Evolutionary conservation across 1,140 invertebrate species (phyloP), one percentile per base, ranked within the genome.

Genomic region (Drosophila virilis): DNA sequence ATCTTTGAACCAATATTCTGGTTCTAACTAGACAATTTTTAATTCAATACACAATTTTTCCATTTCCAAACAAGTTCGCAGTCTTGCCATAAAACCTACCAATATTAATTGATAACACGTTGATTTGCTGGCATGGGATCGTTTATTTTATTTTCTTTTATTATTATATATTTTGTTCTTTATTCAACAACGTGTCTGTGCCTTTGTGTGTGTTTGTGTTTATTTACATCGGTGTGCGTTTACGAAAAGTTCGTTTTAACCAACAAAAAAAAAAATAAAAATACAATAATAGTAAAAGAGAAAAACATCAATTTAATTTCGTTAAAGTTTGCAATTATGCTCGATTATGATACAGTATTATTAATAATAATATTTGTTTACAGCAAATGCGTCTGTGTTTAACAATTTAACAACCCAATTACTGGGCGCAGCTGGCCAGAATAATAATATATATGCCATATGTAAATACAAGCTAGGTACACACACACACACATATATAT

Each of bases 141-240:
- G 48, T 35, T 35, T 61, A 6, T 12, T 73, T 40, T 38, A 38
- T 8, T 48, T 40, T 38, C 12, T 8, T 48, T 48, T 32, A 48
- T 46, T 28, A 28, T 28, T 28, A 28, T 28, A 28, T 28, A 28
- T 28, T 28, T 37, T 17, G 57, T 15, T 52, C 45, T 82, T 82
- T 75, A 82, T 82, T 78, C 43, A 57, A 75, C 76, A 60, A 73
- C 68, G 33, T 54, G 12, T 42, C 15, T 78, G n/a, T n/a, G n/a
- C n/a, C n/a, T n/a, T n/a, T n/a, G 45, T 52, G 64, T 37, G 22
- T 45, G 62, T 66, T 42, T 77, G 73, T 17, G 9, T 66, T 32
- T 59, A 59, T 67, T 52, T 52, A 52, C 51, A 52, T 52, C 66
- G 66, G 45, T 73, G 38, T 55, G 22, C 57, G 28, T 69, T 51